Evolutionary conservation across 2,113 vertebrate species (phyloP), one percentile per base, ranked within the genome.

Genomic region (Elgaria multicarinata): DNA sequence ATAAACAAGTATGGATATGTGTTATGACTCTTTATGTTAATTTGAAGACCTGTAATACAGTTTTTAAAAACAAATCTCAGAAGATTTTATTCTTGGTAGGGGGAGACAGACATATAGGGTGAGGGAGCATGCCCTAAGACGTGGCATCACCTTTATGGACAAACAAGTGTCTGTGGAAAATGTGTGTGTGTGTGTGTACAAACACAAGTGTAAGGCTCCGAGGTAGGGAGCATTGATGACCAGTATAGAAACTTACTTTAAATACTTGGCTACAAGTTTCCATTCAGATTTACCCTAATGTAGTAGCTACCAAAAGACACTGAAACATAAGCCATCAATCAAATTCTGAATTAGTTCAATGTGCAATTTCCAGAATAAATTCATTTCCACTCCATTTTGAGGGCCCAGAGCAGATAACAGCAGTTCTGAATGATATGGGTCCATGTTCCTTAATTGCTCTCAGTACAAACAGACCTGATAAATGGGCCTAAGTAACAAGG

Each of bases 191-290:
- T n/a, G n/a, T n/a, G n/a, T n/a, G n/a, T n/a, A n/a, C 92, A n/a
- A 33, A 39, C 44, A n/a, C 44, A 77, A 77, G 18, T 44, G 14
- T 2, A 31, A 46, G 71, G 44, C 53, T 55, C 90, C 82, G 93
- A n/a, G 90, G 31, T 36, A 1, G 36, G 85, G 33, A 85, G 22
- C 39, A 50, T 69, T 58, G 83, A 87, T 87, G 88, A 72, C 1
- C 58, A 74, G 26, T 14, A 83, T 2, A 92, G 44, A 88, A 92
- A 91, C 66, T 94, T 83, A 88, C 66, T 93, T 94, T 94, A 93
- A 95, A 93, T 92, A 95, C 90, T 93, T 94, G 91, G 94, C 93
- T 94, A 93, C 90, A 92, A 94, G 84, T 94, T 96, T 95, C 91
- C 92, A 94, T 91, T 94, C 72, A 96, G 91, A 94, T 94, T 89